Conservation (phyloP, 2,888 invertebrate genomes). For the Entomobrya multifasciata region DNA sequence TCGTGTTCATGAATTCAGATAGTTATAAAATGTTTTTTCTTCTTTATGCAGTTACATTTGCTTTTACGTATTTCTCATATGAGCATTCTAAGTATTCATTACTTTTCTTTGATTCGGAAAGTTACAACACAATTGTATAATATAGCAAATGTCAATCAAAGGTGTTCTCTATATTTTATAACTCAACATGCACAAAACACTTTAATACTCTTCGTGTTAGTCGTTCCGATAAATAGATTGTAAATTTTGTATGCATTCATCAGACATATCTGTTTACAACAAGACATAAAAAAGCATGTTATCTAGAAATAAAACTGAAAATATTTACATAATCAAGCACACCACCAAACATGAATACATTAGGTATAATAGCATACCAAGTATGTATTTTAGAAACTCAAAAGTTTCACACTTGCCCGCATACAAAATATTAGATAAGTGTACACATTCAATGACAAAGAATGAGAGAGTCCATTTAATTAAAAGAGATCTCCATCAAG, state of each 20-base stretch:
- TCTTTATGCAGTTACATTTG: no score
- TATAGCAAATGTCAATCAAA: slow-evolving; percentile 7
- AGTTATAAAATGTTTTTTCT: not conserved
- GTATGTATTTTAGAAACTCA: no score
- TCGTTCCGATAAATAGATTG: no score
- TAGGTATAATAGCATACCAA: not conserved
- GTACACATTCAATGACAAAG: slow-evolving; percentile 57
- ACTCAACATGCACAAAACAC: no score
- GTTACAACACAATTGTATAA: not conserved
- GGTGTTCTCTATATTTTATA: not conserved
- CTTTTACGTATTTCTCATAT: no score
- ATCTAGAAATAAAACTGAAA: slow-evolving; percentile 5
- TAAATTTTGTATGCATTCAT: not conserved
- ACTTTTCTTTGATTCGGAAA: not conserved
- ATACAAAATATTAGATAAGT: slow-evolving; percentile 5
- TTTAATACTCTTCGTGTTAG: not conserved
- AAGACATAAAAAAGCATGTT: slow-evolving; percentile 21
- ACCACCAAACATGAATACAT: not conserved
- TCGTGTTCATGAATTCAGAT: slow-evolving; percentile 33
- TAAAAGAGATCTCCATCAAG: slow-evolving; percentile 74
- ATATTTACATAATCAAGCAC: not conserved
- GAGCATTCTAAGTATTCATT: no score
- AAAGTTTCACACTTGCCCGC: not conserved
- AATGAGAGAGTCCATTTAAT: slow-evolving; percentile 73
- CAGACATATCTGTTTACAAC: not conserved